These are phyloP conservation scores for Sparidentex hasta DNA, from an alignment of 2,797 vertebrate genomes.

Conservation along the genomic window DNA sequence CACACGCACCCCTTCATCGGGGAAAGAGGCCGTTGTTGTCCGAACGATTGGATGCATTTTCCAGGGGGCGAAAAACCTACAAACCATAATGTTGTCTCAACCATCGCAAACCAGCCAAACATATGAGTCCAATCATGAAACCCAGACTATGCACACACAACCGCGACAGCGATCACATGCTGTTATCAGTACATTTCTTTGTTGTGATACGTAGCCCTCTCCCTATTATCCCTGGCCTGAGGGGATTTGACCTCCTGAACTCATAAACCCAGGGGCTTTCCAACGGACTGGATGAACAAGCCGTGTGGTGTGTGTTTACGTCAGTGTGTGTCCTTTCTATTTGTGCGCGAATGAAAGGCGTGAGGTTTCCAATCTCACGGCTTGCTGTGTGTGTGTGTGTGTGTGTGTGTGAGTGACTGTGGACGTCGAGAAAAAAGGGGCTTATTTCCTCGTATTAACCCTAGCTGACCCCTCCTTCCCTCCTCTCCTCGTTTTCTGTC, in stretches of 20 bases:
- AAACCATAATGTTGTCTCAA: conserved; percentile 28
- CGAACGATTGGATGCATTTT: neutral
- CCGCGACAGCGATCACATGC: conserved; percentile 56
- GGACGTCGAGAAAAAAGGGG: conserved; percentile 33
- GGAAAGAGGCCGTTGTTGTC: conserved; percentile 25
- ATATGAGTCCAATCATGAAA: conserved; percentile 17
- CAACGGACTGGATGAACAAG: conserved; percentile 40
- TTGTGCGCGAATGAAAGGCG: conserved; percentile 48
- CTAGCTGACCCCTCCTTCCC: conserved; percentile 49
- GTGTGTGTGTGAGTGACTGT: neutral
- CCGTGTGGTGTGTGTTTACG: conserved; percentile 26
- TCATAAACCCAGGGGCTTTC: conserved; percentile 71
- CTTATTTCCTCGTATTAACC: conserved; percentile 78
- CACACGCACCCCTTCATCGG: neutral
- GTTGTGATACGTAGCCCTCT: conserved; percentile 68
- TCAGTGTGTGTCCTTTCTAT: conserved; percentile 20
- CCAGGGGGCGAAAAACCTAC: neutral
- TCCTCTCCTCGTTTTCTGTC: conserved; percentile 11
- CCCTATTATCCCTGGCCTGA: conserved; percentile 62
- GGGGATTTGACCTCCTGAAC: conserved; percentile 71
- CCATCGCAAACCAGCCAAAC: conserved; percentile 24
- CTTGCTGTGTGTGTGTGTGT: conserved; percentile 7
- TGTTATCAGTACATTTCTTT: conserved; percentile 73
- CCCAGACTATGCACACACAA: conserved; percentile 23
- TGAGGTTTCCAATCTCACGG: conserved; percentile 51